phyloP scores from a whole-genome alignment of 2,888 invertebrate genomes.

The Dynastes maya region DNA sequence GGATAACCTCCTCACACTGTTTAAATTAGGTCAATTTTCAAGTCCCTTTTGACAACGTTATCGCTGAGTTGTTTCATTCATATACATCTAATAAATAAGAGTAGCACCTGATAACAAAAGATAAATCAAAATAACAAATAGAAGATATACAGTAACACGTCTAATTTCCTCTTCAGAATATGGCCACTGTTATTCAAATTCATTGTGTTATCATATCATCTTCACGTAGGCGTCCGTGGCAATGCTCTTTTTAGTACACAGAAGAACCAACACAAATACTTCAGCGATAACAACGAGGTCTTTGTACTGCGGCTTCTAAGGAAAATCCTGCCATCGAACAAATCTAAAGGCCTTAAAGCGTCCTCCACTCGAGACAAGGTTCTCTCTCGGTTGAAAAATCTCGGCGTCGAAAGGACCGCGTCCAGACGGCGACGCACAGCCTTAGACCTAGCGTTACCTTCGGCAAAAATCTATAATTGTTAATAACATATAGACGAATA shows the following conservation, averaged over 20 bases:
- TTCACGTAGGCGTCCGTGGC: slow-evolving; percentile 19
- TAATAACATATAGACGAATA: slow-evolving; percentile 16
- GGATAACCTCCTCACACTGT: no score
- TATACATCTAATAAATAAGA: no score
- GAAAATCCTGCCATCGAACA: slow-evolving; percentile 30
- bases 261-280: slow-evolving; percentile 44
- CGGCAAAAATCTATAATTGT: slow-evolving; percentile 39
- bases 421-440: slow-evolving; percentile 38
- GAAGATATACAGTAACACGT: background rate
- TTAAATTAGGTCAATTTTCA: no score
- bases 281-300: slow-evolving; percentile 36
- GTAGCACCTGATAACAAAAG: no score
- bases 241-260: slow-evolving; percentile 8
- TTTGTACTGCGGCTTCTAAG: slow-evolving; percentile 13
- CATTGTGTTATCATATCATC: slow-evolving; percentile 16
- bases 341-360: slow-evolving; percentile 39
- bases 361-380: slow-evolving; percentile 39
- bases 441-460: slow-evolving; percentile 25
- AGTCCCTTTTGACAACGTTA: no score
- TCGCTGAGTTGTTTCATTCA: no score
- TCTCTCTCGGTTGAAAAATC: slow-evolving; percentile 23
- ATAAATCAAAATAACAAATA: background rate
- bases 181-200: slow-evolving; percentile 3
- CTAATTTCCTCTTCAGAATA: slow-evolving; percentile 6
- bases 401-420: slow-evolving; percentile 31